Base-by-base conservation (phyloP, 2,797 vertebrate species). In the Ctenosaura bakeri region DNA sequence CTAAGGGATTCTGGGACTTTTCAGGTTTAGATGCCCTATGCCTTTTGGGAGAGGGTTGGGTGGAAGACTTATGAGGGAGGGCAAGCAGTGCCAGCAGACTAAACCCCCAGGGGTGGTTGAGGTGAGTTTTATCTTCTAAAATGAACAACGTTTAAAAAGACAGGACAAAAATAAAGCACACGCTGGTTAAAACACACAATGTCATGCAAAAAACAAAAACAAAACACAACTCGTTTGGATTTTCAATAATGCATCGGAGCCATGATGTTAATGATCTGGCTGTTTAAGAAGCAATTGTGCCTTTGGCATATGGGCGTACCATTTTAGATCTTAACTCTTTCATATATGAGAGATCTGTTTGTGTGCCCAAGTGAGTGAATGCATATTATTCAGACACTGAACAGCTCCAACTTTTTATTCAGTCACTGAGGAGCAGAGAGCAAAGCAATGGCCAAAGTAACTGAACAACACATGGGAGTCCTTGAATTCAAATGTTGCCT, bases 21-120 rank as follows among this genome's bases (percentile, higher is more conserved):
- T 96, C 87, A 38, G 87, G 88, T 92, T 95, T 95, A 92, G 91
- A 94, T 86, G 92, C 94, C 94, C 93, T 50, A 80, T 13, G 87
- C 71, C 96, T 98, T 97, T 95, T 97, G 86, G 97, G 97, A 0
- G 97, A 97, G 2, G 87, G 90, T 85, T 94, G 93, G 88, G 95
- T 96, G 77, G 97, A 96, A 96, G 96, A 86, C 91, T 97, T 98
- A 97, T 98, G 96, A 95, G 98, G 98, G 52, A 98, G 97, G 59
- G 97, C 97, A 94, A 99, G 98, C 90, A 98, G 98, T 95, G 98
- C 98, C 91, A 99, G 98, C 95, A 98, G 98, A 95, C 98, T 97
- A 97, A 98, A 91, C 91, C 98, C 97, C 96, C 98, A 98, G 95
- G 95, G 94, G 81, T 94, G 97, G 95, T 97, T 96, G 96, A 95